Base-by-base conservation (phyloP, 2,888 invertebrate species). In the Nemoura dubitans region DNA sequence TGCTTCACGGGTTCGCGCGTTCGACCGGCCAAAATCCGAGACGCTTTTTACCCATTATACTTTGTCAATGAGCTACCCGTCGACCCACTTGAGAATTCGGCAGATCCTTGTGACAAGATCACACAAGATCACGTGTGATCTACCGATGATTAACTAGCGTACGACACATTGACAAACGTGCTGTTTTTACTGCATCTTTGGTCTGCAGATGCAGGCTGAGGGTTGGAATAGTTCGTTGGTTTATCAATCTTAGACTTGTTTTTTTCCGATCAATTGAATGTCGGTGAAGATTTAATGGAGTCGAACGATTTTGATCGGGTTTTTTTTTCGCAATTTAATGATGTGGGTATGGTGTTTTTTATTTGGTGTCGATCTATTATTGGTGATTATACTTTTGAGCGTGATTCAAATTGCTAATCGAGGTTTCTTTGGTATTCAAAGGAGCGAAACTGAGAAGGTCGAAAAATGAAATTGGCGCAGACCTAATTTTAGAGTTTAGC, bases 131-230 rank as follows among this genome's bases (percentile, higher is more conserved):
- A 36, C 21, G 10, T 59, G 59, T 59, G 59, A 59, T 59, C 59
- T 59, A 2, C 59, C 59, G 59, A 59, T 59, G 59, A 59, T 59
- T 59, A 59, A 59, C 59, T 59, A 59, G 59, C 59, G 59, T 59
- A 1, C 21, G 10, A 59, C 59, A 59, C 21, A 7, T 7, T 59
- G 59, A 59, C 59, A 59, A 59, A 7, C 16, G 14, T 59, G 59
- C 36, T 36, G 36, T 59, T 59, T 16, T 21, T 21, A 3, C 10
- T 1, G 59, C 1, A 59, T 59, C 10, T 36, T 36, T n/a, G n/a
- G 5, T 10, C 36, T 36, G 3, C 36, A 10, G 36, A 36, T 36
- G 36, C 5, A 36, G 36, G 36, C 10, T 36, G 36, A 36, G 36
- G 36, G 36, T 36, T 36, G 36, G 36, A 10, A 10, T 36, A 36